Conservation (phyloP, 2,113 vertebrate species). For the Tragelaphus buxtoni region DNA sequence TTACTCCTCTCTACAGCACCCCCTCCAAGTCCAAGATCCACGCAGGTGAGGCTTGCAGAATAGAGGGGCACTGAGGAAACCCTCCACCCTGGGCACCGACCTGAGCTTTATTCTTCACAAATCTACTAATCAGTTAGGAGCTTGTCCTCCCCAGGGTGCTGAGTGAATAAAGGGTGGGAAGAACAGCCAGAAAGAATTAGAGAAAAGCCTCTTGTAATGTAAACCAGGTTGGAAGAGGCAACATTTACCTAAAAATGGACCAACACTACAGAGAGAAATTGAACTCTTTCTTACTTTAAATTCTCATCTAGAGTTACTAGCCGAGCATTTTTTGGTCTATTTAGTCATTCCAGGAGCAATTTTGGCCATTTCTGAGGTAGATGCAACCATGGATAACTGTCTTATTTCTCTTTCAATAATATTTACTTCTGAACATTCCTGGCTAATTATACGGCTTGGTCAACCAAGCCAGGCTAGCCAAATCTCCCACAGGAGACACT, state of each 20-base stretch:
- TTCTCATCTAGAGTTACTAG: background rate
- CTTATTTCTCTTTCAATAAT: conserved; percentile 60
- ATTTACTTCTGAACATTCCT: conserved; percentile 43
- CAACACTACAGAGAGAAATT: conserved; percentile 42
- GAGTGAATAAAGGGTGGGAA: background rate
- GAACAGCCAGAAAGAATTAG: background rate
- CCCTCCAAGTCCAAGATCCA: background rate
- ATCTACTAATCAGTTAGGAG: background rate
- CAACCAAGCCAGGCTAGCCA: conserved; percentile 2
- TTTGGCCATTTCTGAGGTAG: conserved; percentile 24
- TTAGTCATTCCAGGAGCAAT: background rate
- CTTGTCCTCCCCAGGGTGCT: background rate
- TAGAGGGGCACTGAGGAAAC: background rate
- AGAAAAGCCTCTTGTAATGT: background rate
- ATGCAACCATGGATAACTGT: background rate
- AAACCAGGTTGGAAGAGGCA: background rate
- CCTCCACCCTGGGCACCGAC: background rate
- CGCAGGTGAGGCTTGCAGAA: background rate
- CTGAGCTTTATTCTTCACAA: background rate
- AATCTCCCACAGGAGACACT: background rate
- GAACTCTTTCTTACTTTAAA: conserved; percentile 54
- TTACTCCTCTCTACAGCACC: background rate
- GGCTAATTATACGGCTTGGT: conserved; percentile 27
- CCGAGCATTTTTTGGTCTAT: background rate
- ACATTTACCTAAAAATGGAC: conserved; percentile 20